These are phyloP conservation scores for Puma concolor DNA, from an alignment of 2,113 vertebrate species.

Conservation along the genomic window DNA sequence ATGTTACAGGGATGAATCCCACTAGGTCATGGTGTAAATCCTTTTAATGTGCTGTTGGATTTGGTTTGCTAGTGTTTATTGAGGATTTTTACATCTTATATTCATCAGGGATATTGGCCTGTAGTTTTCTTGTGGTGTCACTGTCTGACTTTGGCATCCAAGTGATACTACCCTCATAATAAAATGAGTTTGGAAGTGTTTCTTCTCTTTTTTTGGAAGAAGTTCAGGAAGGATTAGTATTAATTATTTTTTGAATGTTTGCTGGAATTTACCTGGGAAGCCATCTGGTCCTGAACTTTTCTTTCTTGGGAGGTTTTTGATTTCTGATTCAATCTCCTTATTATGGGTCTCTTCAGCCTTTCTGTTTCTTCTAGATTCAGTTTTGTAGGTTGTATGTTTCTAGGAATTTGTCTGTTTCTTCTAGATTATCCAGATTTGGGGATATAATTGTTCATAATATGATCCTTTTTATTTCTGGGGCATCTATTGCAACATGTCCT, in stretches of 20 bases:
- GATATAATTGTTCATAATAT: not conserved
- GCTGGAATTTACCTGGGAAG: not conserved
- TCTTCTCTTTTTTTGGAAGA: not conserved
- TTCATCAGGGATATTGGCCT: not conserved
- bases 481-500: not conserved
- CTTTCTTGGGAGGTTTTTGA: not conserved
- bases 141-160: not conserved
- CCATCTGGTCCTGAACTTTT: not conserved
- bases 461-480: constrained; percentile 8
- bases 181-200: not conserved
- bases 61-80: not conserved
- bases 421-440: not conserved
- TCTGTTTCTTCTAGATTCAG: not conserved
- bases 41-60: not conserved
- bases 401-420: constrained; percentile 11
- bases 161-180: not conserved
- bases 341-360: not conserved
- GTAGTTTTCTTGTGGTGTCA: not conserved
- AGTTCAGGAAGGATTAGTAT: not conserved
- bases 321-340: not conserved
- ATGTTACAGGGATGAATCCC: not conserved
- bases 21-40: not conserved
- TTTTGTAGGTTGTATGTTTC: constrained; percentile 22
- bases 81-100: not conserved
- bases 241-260: constrained; percentile 6